Base-by-base conservation (phyloP, 2,797 vertebrate species). In the Anguilla megastoma region DNA sequence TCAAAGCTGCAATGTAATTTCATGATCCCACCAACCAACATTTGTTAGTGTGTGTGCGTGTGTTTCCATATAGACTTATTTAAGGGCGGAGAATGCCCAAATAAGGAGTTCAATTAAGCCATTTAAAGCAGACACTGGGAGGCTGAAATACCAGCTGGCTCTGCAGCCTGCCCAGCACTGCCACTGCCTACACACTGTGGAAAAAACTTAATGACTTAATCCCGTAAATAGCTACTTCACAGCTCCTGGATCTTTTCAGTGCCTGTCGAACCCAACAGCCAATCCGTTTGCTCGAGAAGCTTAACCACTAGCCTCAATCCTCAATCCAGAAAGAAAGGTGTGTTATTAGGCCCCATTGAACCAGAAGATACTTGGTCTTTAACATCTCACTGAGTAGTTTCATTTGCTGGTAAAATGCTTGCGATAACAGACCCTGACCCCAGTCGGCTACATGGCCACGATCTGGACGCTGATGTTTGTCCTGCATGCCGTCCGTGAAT, bases 371-470 rank as follows among this genome's bases (percentile, higher is more conserved):
- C 50, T 50, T 36, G 33, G 1, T 76, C 27, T 60, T 74, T 18
- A 10, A 21, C 27, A 21, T 45, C 41, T 45, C 54, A 14, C n/a
- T 6, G 74, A 85, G 60, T 84, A 30, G 66, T 45, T 36, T 27
- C 45, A n/a, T 54, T 76, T 63, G 50, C 18, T 6, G 69, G 36
- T 85, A 63, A 74, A 45, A 69, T 85, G 66, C 69, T 87, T 18
- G 79, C 3, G 33, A 69, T 48, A 84, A 89, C 63, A 45, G 52
- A 41, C 83, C 60, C 41, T 45, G 50, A 54, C 54, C 24, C 69
- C 36, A 76, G 52, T 71, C 54, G 56, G 48, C 66, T 36, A 27
- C 30, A 24, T 24, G 41, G 41, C 18, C 10, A 41, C 14, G 7
- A 80, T 7, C 36, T 3, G 76, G 21, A 45, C 41, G 41, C 41